These are phyloP conservation scores for Automeris io DNA, from an alignment of 2,888 invertebrate genomes.

Conservation along the genomic window DNA sequence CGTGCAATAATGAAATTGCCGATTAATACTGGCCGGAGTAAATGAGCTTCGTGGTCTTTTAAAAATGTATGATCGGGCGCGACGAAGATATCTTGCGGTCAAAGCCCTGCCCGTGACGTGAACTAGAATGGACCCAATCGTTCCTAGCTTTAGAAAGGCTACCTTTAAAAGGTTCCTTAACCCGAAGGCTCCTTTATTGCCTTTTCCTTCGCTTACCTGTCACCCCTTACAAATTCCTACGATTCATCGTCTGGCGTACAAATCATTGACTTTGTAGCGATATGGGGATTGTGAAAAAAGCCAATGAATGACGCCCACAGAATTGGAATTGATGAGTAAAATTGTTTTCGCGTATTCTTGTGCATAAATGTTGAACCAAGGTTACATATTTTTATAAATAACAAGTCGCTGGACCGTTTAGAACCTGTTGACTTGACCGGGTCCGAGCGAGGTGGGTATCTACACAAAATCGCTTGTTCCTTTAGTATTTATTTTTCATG, in stretches of 20 bases:
- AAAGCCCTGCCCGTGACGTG: constrained; percentile 1
- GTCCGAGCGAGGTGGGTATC: not conserved
- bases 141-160: not conserved
- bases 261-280: not conserved
- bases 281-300: not conserved
- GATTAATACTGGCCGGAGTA: not conserved
- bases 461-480: not conserved
- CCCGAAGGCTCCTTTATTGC: not conserved
- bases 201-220: not conserved
- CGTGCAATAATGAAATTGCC: not conserved
- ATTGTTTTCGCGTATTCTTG: not conserved
- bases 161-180: not conserved
- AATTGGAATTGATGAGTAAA: not conserved
- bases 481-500: not conserved
- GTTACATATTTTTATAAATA: not conserved
- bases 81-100: not conserved
- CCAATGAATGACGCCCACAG: not conserved
- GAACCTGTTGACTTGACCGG: not conserved
- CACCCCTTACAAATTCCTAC: not conserved
- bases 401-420: not conserved
- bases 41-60: not conserved
- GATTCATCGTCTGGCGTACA: not conserved
- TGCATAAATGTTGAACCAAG: not conserved
- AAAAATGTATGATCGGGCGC: not conserved
- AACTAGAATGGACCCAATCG: not conserved